Conservation (phyloP, 2,888 invertebrate species). For the Arge pagana region DNA sequence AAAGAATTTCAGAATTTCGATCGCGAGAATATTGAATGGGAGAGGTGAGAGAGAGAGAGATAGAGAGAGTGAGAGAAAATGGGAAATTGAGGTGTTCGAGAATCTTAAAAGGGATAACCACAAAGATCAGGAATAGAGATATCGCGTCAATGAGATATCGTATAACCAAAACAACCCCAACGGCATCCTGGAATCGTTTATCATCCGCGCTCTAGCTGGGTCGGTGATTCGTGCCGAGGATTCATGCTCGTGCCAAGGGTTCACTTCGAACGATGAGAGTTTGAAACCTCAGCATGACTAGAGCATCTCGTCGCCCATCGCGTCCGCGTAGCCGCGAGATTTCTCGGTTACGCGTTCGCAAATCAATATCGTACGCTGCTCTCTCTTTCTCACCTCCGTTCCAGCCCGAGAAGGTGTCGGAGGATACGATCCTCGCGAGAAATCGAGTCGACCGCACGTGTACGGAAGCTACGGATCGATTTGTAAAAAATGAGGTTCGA, state of each 20-base stretch:
- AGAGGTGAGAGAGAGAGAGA: too few relatives aligned
- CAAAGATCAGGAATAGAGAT: constrained; percentile 11
- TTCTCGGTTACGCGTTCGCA: constrained; percentile 55
- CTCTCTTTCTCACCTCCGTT: too few relatives aligned
- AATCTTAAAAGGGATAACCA: constrained; percentile 12
- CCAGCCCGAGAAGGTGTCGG: too few relatives aligned
- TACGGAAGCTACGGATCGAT: too few relatives aligned
- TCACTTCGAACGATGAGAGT: constrained; percentile 50
- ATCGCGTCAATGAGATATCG: constrained; percentile 20
- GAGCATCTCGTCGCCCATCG: constrained; percentile 48
- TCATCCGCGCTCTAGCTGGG: constrained; percentile 41
- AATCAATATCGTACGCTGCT: constrained; percentile 57
- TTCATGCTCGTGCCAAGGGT: constrained; percentile 29
- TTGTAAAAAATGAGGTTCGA: too few relatives aligned
- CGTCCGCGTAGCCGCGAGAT: constrained; percentile 52
- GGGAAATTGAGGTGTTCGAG: constrained; percentile 13
- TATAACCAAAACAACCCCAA: constrained; percentile 22
- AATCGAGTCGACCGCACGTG: too few relatives aligned
- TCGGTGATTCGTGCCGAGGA: constrained; percentile 37
- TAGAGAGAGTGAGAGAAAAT: background rate
- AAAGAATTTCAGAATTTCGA: too few relatives aligned
- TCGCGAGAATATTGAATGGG: too few relatives aligned
- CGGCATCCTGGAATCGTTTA: constrained; percentile 46
- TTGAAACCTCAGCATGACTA: constrained; percentile 58
- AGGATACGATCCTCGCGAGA: too few relatives aligned